Evolutionary conservation across 2,888 invertebrate species (phyloP).

Genomic region (Nemotelus nigrinus): DNA sequence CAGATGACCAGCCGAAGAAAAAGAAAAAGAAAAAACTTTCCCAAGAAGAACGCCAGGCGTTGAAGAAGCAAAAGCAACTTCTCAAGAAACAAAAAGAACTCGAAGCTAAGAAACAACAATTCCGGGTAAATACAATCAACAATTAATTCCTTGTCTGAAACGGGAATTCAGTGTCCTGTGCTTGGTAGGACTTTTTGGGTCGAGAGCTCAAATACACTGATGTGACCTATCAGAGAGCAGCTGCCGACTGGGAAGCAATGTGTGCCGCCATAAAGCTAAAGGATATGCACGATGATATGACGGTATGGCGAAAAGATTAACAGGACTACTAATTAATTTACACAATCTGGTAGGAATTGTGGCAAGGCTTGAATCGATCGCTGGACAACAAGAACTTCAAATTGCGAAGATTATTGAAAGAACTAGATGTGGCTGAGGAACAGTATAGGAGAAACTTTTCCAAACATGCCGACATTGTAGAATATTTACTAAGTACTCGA

Average conservation of each 20-base stretch:
- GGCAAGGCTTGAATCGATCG: conserved; percentile 51
- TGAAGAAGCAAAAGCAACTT: conserved; percentile 41
- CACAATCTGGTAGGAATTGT: conserved; percentile 54
- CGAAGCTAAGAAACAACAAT: conserved; percentile 30
- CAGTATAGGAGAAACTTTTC: conserved; percentile 55
- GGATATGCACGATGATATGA: conserved; percentile 58
- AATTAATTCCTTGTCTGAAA: background rate
- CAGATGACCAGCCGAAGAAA: background rate
- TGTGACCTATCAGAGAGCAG: conserved; percentile 55
- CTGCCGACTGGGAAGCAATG: conserved; percentile 57
- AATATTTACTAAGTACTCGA: conserved; percentile 56
- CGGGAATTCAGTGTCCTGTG: background rate
- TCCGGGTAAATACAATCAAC: background rate
- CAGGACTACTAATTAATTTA: background rate
- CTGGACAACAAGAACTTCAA: conserved; percentile 58
- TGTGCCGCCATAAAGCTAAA: conserved; percentile 56
- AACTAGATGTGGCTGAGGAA: conserved; percentile 57
- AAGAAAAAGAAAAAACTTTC: conserved; percentile 30
- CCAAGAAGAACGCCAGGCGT: conserved; percentile 28
- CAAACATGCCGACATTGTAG: conserved; percentile 56
- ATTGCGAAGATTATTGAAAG: conserved; percentile 55
- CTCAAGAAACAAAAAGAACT: conserved; percentile 26
- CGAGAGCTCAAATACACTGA: conserved; percentile 58
- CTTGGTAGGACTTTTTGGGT: conserved; percentile 55
- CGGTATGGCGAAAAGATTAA: conserved; percentile 33